A percentile compares a stretch with the other conserved stretches of the same genome.
Evolutionary conservation across 2,888 invertebrate species (phyloP).

Genomic region (Synanthedon formicaeformis): DNA sequence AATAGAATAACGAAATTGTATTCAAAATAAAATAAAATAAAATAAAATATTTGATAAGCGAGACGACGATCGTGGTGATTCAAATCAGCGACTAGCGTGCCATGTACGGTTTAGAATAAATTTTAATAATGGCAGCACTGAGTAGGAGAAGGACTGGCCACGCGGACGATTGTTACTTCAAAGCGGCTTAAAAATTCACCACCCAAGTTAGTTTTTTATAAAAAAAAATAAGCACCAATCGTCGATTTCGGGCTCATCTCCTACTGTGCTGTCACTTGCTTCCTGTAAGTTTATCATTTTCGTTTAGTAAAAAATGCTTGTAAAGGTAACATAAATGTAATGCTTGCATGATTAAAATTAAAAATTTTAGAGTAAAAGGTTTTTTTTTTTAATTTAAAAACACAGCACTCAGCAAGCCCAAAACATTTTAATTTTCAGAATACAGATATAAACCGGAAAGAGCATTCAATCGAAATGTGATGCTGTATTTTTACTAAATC

Average conservation of each 20-base stretch:
- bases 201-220: conserved; percentile 1
- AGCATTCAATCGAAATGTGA: too few relatives aligned
- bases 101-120: conserved; percentile 48
- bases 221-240: conserved; percentile 41
- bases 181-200: conserved; percentile 3
- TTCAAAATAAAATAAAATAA: conserved; percentile 1
- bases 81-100: conserved; percentile 67
- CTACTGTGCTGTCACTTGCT: conserved; percentile 63
- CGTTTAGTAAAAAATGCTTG: too few relatives aligned
- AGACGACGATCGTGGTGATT: conserved; percentile 61
- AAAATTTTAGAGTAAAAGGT: too few relatives aligned
- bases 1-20: conserved; percentile 5
- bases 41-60: conserved; percentile 38
- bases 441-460: too few relatives aligned
- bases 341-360: too few relatives aligned
- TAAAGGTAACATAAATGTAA: too few relatives aligned
- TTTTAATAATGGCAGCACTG: conserved; percentile 52
- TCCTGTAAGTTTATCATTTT: conserved; percentile 25
- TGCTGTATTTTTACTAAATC: too few relatives aligned
- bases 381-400: too few relatives aligned
- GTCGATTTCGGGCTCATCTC: conserved; percentile 49
- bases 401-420: too few relatives aligned
- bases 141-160: conserved; percentile 44
- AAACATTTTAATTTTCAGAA: too few relatives aligned
- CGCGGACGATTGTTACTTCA: conserved; percentile 55